A percentile compares a stretch with the other conserved stretches of the same genome.
Evolutionary conservation across 2,113 vertebrate genomes (phyloP).

Genomic region (Leucoraja erinaceus): DNA sequence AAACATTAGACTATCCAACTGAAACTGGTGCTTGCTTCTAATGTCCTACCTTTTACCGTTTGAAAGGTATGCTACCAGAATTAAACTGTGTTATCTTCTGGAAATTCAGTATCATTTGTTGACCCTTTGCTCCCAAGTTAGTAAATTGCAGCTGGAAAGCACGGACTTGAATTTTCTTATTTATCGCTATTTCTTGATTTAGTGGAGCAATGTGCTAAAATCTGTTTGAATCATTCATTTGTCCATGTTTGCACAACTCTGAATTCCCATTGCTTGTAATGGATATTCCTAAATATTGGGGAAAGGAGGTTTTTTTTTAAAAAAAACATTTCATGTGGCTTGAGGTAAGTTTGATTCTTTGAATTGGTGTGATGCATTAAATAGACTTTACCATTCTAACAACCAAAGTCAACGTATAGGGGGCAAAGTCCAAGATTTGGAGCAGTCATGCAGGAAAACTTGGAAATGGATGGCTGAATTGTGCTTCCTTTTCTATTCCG

Average conservation of each 20-base stretch:
- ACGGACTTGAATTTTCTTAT: background rate
- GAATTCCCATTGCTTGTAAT: background rate
- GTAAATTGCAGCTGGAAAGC: conserved; percentile 37
- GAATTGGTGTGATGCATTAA: background rate
- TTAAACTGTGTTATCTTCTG: background rate
- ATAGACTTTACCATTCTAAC: background rate
- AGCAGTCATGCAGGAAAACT: no score
- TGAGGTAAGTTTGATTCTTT: conserved; percentile 13
- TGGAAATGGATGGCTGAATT: background rate
- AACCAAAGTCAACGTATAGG: background rate
- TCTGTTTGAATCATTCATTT: background rate
- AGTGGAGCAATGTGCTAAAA: conserved; percentile 14
- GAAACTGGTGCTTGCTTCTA: conserved; percentile 20
- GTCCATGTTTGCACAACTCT: background rate
- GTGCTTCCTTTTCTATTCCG: background rate
- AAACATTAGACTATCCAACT: conserved; percentile 23
- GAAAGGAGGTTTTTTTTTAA: background rate
- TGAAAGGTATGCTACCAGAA: conserved; percentile 25
- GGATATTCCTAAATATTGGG: background rate
- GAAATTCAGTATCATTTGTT: conserved; percentile 48
- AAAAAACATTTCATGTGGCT: background rate
- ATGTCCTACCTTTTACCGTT: conserved; percentile 31
- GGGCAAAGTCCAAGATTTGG: background rate
- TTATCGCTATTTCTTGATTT: background rate
- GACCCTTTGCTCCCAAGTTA: conserved; percentile 46